phyloP scores from a whole-genome alignment of 92 coral and sea anemone genomes.

The Umimayanthus kanabou region DNA sequence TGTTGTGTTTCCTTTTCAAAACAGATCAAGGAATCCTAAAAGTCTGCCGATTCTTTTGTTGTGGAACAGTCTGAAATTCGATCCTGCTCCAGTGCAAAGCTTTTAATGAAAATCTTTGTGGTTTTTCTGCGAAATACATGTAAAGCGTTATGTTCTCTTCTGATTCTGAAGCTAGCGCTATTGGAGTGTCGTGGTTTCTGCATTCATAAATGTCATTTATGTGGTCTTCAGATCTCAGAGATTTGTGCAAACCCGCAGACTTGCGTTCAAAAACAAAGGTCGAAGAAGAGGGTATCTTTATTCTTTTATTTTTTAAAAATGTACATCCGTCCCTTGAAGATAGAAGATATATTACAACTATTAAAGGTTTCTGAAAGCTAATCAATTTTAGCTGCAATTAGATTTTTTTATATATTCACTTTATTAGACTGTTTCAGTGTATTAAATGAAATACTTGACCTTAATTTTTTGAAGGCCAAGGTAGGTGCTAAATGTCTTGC shows the following conservation, averaged over 20 bases:
- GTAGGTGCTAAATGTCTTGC: not conserved
- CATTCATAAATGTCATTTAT: not conserved
- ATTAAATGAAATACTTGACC: not conserved
- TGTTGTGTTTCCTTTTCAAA: constrained; percentile 22
- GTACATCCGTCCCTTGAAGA: not conserved
- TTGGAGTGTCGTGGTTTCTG: not conserved
- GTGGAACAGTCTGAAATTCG: constrained; percentile 32
- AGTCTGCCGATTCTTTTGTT: constrained; percentile 10
- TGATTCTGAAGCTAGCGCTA: too few species aligned
- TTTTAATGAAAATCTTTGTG: constrained; percentile 10
- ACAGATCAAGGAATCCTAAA: not conserved
- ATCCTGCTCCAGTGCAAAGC: constrained; percentile 15
- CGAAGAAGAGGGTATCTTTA: not conserved
- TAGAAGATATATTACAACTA: not conserved
- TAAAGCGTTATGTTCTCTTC: not conserved
- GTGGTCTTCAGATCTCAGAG: constrained; percentile 1
- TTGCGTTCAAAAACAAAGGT: not conserved
- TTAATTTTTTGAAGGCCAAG: not conserved
- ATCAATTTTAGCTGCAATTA: too few species aligned
- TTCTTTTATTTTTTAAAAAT: too few species aligned
- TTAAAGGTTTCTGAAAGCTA: too few species aligned
- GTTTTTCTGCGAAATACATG: too few species aligned
- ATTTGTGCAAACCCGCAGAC: not conserved
- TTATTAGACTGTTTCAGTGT: not conserved
- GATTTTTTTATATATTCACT: not conserved